These are phyloP conservation scores for Dysidea cf. avara DNA, from an alignment of 37 sponge, comb jelly and placozoan genomes.

Conservation along the genomic window DNA sequence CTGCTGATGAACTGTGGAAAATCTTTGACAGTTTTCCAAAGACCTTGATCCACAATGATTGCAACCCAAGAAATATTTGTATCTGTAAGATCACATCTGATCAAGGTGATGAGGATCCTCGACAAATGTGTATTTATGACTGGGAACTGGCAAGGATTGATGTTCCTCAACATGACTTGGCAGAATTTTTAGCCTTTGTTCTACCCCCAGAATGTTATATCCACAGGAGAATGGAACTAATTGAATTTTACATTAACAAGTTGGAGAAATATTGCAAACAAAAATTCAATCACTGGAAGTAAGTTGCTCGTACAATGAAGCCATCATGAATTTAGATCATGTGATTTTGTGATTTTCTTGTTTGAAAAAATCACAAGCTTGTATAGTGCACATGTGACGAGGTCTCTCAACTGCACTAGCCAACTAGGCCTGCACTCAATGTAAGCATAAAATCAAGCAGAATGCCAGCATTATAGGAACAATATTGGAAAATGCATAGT, in stretches of 20 bases:
- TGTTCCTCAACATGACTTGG: slow-evolving; percentile 72
- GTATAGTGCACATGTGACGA: too few relatives aligned
- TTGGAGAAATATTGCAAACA: slow-evolving; percentile 40
- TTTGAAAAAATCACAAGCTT: too few relatives aligned
- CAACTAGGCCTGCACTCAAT: too few relatives aligned
- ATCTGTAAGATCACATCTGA: not conserved
- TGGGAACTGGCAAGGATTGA: slow-evolving; percentile 73
- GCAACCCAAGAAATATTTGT: slow-evolving; percentile 74
- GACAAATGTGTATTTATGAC: slow-evolving; percentile 70
- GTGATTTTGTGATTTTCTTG: too few relatives aligned
- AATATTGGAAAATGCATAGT: too few relatives aligned
- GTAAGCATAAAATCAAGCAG: too few relatives aligned
- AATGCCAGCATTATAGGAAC: too few relatives aligned
- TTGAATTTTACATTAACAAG: slow-evolving; percentile 47
- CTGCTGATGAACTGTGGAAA: slow-evolving; percentile 26
- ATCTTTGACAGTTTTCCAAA: slow-evolving; percentile 28
- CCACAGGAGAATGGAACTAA: slow-evolving; percentile 21
- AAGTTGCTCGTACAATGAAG: too few relatives aligned
- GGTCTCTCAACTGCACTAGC: too few relatives aligned
- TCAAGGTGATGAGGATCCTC: slow-evolving; percentile 26
- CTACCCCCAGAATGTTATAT: slow-evolving; percentile 24
- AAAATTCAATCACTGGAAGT: not conserved
- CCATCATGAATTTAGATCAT: too few relatives aligned
- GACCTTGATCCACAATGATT: slow-evolving; percentile 79
- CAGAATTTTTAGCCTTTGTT: slow-evolving; percentile 64